Percentiles rank a stretch among this genome's conserved stretches.
These are phyloP conservation scores for Thryonomys swinderianus DNA, from an alignment of 2,113 vertebrate species.

Conservation along the genomic window DNA sequence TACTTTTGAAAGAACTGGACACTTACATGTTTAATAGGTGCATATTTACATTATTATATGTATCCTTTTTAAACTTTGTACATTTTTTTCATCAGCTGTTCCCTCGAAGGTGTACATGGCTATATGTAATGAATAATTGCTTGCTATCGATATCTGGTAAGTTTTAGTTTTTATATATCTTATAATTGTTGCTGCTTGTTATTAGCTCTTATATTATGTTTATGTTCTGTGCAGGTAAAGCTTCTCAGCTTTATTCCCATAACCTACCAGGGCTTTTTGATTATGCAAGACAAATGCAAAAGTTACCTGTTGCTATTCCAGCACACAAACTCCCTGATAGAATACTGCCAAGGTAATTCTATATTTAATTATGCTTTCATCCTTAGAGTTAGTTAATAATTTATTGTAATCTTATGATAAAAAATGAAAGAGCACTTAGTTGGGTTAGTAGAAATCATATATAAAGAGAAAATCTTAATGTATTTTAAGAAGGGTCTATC, in stretches of 20 bases:
- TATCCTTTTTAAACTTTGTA: slow-evolving; percentile 43
- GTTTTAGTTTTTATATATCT: slow-evolving; percentile 75
- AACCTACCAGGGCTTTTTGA: slow-evolving; percentile 96
- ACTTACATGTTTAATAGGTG: not conserved
- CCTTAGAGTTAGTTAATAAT: not conserved
- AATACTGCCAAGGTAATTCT: slow-evolving; percentile 95
- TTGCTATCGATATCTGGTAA: slow-evolving; percentile 98
- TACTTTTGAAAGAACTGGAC: not conserved
- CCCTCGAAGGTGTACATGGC: slow-evolving; percentile 97
- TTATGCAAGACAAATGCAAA: slow-evolving; percentile 98
- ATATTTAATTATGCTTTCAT: not conserved
- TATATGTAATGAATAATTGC: slow-evolving; percentile 99
- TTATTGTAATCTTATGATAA: not conserved
- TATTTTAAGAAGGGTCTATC: slow-evolving; percentile 6
- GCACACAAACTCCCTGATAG: slow-evolving; percentile 98
- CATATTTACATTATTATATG: not conserved
- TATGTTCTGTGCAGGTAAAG: slow-evolving; percentile 92
- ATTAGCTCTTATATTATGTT: slow-evolving; percentile 64
- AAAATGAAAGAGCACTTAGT: slow-evolving; percentile 5
- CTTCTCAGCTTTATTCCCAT: slow-evolving; percentile 99
- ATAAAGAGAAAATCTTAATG: not conserved
- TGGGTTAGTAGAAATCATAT: not conserved
- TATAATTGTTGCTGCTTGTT: slow-evolving; percentile 34
- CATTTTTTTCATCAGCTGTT: slow-evolving; percentile 90
- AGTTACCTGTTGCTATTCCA: slow-evolving; percentile 97